phyloP scores from a whole-genome alignment of 2,797 vertebrate species.

The Eptatretus atami region DNA sequence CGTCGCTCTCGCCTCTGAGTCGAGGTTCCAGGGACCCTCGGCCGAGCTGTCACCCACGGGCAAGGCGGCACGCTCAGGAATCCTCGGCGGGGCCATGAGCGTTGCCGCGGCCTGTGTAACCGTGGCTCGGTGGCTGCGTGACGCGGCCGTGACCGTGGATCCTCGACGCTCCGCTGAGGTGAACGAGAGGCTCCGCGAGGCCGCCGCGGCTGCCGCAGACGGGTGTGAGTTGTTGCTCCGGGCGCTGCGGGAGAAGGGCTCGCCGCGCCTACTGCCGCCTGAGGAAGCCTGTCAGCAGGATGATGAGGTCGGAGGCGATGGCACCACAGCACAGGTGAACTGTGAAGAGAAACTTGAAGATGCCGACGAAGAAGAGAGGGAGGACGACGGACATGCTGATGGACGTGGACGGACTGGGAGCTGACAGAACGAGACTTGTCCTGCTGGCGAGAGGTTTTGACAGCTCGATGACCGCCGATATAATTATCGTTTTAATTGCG shows the following conservation, averaged over 20 bases:
- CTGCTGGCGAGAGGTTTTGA: too few relatives aligned
- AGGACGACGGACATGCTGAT: too few relatives aligned
- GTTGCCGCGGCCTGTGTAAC: conserved; percentile 93
- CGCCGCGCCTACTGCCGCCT: conserved; percentile 21
- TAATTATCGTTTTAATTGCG: too few relatives aligned
- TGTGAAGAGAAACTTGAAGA: too few relatives aligned
- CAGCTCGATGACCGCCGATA: too few relatives aligned
- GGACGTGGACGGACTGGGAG: too few relatives aligned
- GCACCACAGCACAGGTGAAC: too few relatives aligned
- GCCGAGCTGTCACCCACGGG: conserved; percentile 50
- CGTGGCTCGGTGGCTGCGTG: conserved; percentile 88
- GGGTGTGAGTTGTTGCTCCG: conserved; percentile 92
- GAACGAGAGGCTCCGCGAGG: conserved; percentile 61
- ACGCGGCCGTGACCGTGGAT: conserved; percentile 69
- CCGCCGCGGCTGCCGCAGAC: conserved; percentile 70
- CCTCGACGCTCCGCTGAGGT: conserved; percentile 74
- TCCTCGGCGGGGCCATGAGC: conserved; percentile 89
- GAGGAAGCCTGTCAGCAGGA: too few relatives aligned
- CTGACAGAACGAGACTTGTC: too few relatives aligned
- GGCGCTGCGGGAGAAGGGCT: conserved; percentile 79
- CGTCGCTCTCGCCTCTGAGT: conserved; percentile 83
- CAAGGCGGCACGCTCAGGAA: conserved; percentile 76
- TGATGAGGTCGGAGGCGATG: too few relatives aligned
- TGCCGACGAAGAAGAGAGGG: too few relatives aligned
- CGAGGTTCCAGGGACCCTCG: conserved; percentile 66